These are phyloP conservation scores for Spea hammondii DNA, from an alignment of 2,797 vertebrate genomes.

Conservation along the genomic window DNA sequence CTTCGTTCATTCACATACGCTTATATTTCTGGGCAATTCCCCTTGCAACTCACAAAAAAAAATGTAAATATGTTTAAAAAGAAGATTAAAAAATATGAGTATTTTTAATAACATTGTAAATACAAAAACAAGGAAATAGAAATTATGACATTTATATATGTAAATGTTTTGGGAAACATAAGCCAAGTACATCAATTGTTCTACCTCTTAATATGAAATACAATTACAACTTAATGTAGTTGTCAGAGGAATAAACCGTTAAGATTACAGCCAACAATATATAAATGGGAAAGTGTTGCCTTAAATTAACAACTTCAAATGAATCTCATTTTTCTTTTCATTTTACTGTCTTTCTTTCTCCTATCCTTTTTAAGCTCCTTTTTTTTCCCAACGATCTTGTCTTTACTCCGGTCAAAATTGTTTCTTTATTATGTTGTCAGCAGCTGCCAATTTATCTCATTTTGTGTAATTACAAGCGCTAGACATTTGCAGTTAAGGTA, in stretches of 20 bases:
- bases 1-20: no score
- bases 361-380: conserved; percentile 11
- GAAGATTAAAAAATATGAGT: no score
- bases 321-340: conserved; percentile 57
- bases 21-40: no score
- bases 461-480: conserved; percentile 29
- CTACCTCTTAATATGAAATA: conserved; percentile 69
- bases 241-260: conserved; percentile 56
- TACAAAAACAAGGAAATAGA: no score
- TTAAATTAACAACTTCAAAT: conserved; percentile 70
- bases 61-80: no score
- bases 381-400: not conserved
- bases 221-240: conserved; percentile 68
- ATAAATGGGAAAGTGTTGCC: conserved; percentile 68
- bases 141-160: no score
- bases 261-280: conserved; percentile 63
- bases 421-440: conserved; percentile 25
- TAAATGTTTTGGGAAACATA: conserved; percentile 21
- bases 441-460: conserved; percentile 18
- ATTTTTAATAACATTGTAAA: no score
- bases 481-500: conserved; percentile 20
- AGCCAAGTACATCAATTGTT: conserved; percentile 73
- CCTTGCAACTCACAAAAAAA: no score
- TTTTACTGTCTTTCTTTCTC: conserved; percentile 36
- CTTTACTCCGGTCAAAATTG: not conserved